A percentile compares a stretch with the other conserved stretches of the same genome.
These are phyloP conservation scores for Homarus americanus DNA, from an alignment of 1,140 invertebrate genomes.

Conservation along the genomic window DNA sequence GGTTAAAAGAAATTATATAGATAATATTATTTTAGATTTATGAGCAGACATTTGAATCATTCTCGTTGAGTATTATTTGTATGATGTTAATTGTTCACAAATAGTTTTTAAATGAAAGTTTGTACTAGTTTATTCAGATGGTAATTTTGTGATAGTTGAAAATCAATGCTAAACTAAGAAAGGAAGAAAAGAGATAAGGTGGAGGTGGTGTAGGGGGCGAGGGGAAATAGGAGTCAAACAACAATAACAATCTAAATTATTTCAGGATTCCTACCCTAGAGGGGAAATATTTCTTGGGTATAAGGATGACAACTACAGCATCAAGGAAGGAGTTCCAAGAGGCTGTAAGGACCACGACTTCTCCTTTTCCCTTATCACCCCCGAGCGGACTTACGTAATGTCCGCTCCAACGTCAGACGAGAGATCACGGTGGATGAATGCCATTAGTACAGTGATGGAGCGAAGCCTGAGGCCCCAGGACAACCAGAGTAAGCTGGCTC, in stretches of 20 bases:
- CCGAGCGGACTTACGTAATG: slow-evolving; percentile 89
- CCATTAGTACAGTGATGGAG: slow-evolving; percentile 87
- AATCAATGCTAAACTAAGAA: background rate
- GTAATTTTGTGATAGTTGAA: background rate
- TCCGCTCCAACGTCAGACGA: slow-evolving; percentile 89
- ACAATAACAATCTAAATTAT: background rate
- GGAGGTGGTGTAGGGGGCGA: too few species aligned
- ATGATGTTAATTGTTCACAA: too few species aligned
- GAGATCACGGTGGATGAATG: slow-evolving; percentile 88
- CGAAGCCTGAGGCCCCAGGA: slow-evolving; percentile 89
- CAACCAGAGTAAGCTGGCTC: slow-evolving; percentile 83
- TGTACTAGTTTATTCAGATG: background rate
- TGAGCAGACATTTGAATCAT: too few species aligned
- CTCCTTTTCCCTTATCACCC: slow-evolving; percentile 92
- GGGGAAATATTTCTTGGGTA: slow-evolving; percentile 94
- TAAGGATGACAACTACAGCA: slow-evolving; percentile 85
- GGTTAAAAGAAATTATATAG: too few species aligned
- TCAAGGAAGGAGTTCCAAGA: slow-evolving; percentile 82
- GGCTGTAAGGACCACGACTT: slow-evolving; percentile 85
- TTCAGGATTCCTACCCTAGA: slow-evolving; percentile 89
- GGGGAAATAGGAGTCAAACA: too few species aligned
- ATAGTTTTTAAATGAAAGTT: background rate
- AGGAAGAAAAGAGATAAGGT: background rate
- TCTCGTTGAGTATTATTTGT: too few species aligned
- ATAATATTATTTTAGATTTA: too few species aligned